Percentiles rank a stretch among this genome's conserved stretches.
These are phyloP conservation scores for Macrobrachium nipponense DNA, from an alignment of 1,140 invertebrate species.

Conservation along the genomic window DNA sequence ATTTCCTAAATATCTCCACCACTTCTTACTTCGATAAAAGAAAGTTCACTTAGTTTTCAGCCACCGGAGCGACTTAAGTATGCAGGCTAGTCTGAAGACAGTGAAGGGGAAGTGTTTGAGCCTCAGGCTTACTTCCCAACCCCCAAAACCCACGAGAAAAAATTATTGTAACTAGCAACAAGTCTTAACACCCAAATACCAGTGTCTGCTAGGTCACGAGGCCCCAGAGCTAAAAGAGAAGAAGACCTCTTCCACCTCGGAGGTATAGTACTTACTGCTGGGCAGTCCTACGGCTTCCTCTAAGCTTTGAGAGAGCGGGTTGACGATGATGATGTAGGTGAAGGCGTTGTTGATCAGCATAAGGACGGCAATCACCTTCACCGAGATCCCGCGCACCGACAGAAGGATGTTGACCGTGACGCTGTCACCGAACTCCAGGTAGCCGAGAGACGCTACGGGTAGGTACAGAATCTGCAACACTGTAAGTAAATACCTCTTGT, in stretches of 20 bases:
- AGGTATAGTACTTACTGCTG: constrained; percentile 72
- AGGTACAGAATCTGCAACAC: constrained; percentile 74
- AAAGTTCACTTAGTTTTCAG: too few relatives aligned
- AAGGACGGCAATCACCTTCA: constrained; percentile 73
- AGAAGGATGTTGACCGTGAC: constrained; percentile 73
- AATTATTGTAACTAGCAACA: too few relatives aligned
- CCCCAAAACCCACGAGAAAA: too few relatives aligned
- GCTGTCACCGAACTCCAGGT: constrained; percentile 74
- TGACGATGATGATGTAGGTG: constrained; percentile 76
- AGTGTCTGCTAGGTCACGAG: too few relatives aligned
- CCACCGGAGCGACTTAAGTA: too few relatives aligned
- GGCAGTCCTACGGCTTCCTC: constrained; percentile 78
- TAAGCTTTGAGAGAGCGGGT: constrained; percentile 77
- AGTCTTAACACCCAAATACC: too few relatives aligned
- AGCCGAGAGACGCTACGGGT: constrained; percentile 73
- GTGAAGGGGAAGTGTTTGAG: too few relatives aligned
- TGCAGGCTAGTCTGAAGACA: too few relatives aligned
- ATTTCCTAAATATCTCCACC: too few relatives aligned
- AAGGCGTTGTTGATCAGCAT: constrained; percentile 69
- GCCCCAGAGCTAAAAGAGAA: neutral
- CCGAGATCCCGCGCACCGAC: constrained; percentile 70
- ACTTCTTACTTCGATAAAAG: too few relatives aligned
- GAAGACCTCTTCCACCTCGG: neutral
- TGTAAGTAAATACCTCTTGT: constrained; percentile 66
- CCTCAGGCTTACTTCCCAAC: too few relatives aligned